phyloP scores from a whole-genome alignment of 2,888 invertebrate genomes.

The Acleris literana region DNA sequence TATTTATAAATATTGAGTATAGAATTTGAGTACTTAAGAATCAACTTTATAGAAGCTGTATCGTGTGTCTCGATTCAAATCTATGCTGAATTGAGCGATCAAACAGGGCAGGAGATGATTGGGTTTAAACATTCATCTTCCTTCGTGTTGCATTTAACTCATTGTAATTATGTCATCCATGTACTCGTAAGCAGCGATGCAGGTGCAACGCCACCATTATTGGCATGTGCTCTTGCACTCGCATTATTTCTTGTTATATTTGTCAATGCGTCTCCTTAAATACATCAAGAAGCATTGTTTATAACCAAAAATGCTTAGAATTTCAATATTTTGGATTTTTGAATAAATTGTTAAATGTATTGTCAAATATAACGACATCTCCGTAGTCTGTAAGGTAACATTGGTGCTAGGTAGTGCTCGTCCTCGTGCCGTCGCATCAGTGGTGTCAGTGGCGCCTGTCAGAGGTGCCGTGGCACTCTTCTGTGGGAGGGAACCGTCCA shows the following conservation, averaged over 20 bases:
- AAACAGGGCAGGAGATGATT: too few species aligned
- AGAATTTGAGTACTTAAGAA: too few species aligned
- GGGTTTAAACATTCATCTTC: too few species aligned
- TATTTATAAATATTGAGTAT: too few species aligned
- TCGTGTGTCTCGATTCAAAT: too few species aligned
- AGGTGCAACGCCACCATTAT: background rate
- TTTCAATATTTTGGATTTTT: background rate
- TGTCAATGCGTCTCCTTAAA: constrained; percentile 11
- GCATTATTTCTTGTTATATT: constrained; percentile 22
- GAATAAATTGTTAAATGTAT: background rate
- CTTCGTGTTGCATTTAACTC: background rate
- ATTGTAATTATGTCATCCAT: background rate
- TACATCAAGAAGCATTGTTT: too few species aligned
- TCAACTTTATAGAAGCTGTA: too few species aligned
- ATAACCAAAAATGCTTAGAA: background rate
- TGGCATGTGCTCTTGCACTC: background rate
- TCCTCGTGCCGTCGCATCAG: background rate
- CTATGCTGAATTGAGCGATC: too few species aligned
- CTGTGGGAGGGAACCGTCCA: too few species aligned
- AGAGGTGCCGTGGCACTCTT: too few species aligned
- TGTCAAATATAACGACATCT: constrained; percentile 29
- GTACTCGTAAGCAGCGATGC: background rate
- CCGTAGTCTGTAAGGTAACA: constrained; percentile 1
- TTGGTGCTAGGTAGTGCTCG: constrained; percentile 15
- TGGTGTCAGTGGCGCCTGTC: too few species aligned